Evolutionary conservation across 2,797 vertebrate species (phyloP).

Genomic region (Halcyon smyrnensis): DNA sequence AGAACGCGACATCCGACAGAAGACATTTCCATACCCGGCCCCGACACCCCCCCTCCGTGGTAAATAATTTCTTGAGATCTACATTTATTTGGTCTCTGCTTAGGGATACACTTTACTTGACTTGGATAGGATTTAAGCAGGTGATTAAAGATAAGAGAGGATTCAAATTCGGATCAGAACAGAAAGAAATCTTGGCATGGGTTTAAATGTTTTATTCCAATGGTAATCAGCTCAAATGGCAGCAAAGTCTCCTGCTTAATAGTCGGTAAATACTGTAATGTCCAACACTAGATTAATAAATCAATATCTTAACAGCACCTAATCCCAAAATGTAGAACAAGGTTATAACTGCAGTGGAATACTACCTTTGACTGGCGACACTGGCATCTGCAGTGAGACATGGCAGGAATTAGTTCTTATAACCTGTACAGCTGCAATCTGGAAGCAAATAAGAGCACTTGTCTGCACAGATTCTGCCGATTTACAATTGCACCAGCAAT

Average conservation of each 20-base stretch:
- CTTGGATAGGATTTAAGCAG: background rate
- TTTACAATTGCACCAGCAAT: background rate
- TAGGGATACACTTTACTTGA: rapidly evolving
- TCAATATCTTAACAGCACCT: background rate
- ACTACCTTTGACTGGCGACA: background rate
- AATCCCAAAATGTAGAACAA: background rate
- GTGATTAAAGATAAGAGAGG: background rate
- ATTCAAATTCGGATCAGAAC: background rate
- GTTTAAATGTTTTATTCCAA: background rate
- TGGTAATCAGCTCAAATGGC: background rate
- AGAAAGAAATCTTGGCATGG: background rate
- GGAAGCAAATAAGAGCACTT: background rate
- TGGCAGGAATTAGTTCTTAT: background rate
- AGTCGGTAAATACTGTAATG: background rate
- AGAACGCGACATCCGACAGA: too few relatives aligned
- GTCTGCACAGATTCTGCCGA: background rate
- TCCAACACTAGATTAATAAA: background rate
- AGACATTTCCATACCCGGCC: too few relatives aligned
- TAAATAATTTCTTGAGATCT: background rate
- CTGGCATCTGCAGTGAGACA: background rate
- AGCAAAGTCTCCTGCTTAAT: background rate
- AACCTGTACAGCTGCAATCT: background rate
- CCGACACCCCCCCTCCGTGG: too few relatives aligned
- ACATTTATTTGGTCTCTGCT: background rate
- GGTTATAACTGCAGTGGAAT: background rate